Evolutionary conservation across 2,888 invertebrate species (phyloP), one percentile per base, ranked within the genome.

Genomic region (Platycheirus rosarum): DNA sequence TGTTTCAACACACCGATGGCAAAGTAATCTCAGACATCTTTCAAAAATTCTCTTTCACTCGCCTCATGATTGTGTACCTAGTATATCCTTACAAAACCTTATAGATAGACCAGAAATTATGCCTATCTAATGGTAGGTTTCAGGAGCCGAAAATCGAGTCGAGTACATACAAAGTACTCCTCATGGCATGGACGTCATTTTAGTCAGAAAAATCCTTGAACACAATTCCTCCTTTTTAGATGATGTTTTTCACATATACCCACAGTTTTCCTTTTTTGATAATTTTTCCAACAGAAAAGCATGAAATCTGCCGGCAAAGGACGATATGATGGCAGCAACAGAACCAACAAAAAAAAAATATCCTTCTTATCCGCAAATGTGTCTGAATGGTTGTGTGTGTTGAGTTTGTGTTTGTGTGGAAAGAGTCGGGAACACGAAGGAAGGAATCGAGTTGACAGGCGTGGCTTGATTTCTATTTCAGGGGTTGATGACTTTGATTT

Each of bases 391-490:
- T 51, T 60, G 62, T 62, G 13, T 23, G 40, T 40, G 9, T n/a
- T n/a, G n/a, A n/a, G n/a, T 55, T 16, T 63, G 26, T 68, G n/a
- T 62, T 13, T 62, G 68, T 51, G 62, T 44, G 40, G 48, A 69
- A 46, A 69, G 71, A 60, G 60, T 60, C 60, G 65, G 70, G 40
- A 75, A 74, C 65, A 80, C 65, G 68, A 80, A 82, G 75, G 48
- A 79, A 84, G 68, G 77, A 85, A 85, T 84, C 84, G 80, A 85
- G 84, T 84, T 86, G 86, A 86, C 86, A 86, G 86, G 86, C 86
- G 86, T 86, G 86, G 86, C 85, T 86, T 86, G 86, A 86, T 85
- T 85, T 85, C 74, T 71, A 85, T 80, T 84, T 75, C 75, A 84
- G 84, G 84, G 82, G 82, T 82, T 82, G 77, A 82, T 82, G 82